Percentiles rank a stretch among this genome's conserved stretches.
These are phyloP conservation scores for Calephelis perditalis DNA, from an alignment of 2,888 invertebrate species.

Conservation along the genomic window DNA sequence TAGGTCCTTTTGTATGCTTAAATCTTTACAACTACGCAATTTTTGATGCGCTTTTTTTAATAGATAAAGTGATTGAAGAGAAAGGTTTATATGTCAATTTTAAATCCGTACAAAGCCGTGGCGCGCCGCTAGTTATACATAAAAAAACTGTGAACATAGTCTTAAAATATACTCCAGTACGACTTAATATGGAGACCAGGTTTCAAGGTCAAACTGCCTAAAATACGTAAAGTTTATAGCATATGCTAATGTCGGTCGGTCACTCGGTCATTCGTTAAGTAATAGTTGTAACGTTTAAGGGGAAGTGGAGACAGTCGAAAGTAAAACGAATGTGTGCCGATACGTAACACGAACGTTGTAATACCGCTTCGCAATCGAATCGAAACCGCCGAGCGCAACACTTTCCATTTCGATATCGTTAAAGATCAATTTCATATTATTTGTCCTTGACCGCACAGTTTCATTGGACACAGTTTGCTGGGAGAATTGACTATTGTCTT, in stretches of 20 bases:
- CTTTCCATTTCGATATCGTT: constrained; percentile 30
- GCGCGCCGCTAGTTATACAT: too few species aligned
- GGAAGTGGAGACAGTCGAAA: constrained; percentile 28
- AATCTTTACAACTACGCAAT: too few species aligned
- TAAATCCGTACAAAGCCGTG: too few species aligned
- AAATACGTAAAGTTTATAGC: constrained; percentile 7
- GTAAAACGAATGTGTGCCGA: constrained; percentile 29
- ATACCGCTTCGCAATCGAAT: constrained; percentile 11
- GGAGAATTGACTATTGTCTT: constrained; percentile 14
- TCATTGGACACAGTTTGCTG: constrained; percentile 16
- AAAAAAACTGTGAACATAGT: too few species aligned
- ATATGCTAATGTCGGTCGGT: constrained; percentile 20
- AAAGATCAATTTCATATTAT: constrained; percentile 27
- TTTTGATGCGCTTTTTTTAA: too few species aligned
- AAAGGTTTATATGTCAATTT: too few species aligned
- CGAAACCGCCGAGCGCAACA: constrained; percentile 17
- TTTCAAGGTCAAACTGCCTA: neutral
- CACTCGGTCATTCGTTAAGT: constrained; percentile 27
- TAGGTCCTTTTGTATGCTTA: too few species aligned
- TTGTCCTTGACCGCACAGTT: constrained; percentile 31
- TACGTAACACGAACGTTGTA: constrained; percentile 21
- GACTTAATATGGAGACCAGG: neutral
- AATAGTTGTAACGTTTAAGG: constrained; percentile 20
- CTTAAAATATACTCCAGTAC: too few species aligned
- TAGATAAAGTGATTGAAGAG: too few species aligned